These are phyloP conservation scores for Himalopsyche anomala DNA, from an alignment of 2,888 invertebrate species.

Conservation along the genomic window DNA sequence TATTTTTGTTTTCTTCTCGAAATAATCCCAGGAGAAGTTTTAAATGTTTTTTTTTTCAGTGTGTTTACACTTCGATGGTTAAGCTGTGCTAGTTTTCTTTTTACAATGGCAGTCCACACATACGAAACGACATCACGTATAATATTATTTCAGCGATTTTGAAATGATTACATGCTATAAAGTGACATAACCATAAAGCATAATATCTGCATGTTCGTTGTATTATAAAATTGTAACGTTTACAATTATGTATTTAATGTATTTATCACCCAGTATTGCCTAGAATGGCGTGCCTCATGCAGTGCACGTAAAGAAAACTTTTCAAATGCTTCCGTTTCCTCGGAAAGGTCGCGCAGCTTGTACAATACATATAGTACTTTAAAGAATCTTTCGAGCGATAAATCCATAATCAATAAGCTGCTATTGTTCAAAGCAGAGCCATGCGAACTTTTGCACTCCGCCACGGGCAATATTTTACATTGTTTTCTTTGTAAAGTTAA, in stretches of 20 bases:
- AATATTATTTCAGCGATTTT: no score
- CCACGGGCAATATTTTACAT: neutral
- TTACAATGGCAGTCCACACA: no score
- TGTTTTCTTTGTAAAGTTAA: neutral
- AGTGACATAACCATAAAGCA: no score
- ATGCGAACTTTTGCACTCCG: neutral
- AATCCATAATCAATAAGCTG: neutral
- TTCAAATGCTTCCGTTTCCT: conserved; percentile 34
- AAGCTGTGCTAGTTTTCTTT: no score
- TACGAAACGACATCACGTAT: no score
- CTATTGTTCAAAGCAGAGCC: neutral
- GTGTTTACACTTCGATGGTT: no score
- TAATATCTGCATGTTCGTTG: no score
- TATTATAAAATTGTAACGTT: no score
- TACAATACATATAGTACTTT: neutral
- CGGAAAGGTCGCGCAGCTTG: neutral
- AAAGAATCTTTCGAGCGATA: neutral
- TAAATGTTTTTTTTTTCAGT: no score
- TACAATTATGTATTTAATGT: neutral
- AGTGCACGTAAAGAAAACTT: conserved; percentile 3
- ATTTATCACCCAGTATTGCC: conserved; percentile 11
- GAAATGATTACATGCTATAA: no score
- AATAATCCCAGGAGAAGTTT: no score
- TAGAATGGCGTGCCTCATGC: conserved; percentile 15
- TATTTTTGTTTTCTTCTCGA: no score